A percentile compares a stretch with the other conserved stretches of the same genome.
Evolutionary conservation across 2,797 vertebrate species (phyloP).

Genomic region (Mustela erminea): DNA sequence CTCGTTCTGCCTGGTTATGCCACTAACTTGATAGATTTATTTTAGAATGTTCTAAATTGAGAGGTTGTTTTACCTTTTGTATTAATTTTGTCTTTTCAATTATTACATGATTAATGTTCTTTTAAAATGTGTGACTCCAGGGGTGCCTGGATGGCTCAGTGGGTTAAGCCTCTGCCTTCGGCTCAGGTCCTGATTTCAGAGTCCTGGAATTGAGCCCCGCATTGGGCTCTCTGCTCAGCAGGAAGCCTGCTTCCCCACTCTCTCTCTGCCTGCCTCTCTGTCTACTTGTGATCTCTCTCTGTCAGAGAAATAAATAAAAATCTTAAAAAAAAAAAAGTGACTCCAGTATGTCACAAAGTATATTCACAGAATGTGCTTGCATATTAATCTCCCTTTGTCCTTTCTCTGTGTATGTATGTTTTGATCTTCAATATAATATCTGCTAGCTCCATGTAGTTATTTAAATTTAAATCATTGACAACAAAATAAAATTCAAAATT

Average conservation of each 20-base stretch:
- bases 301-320: too few species aligned
- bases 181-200: too few species aligned
- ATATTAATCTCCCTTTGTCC: background rate
- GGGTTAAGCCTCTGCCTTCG: too few species aligned
- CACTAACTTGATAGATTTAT: background rate
- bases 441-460: background rate
- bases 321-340: background rate
- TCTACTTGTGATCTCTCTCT: too few species aligned
- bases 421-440: background rate
- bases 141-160: too few species aligned
- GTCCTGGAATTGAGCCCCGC: too few species aligned
- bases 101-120: background rate
- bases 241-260: too few species aligned
- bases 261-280: too few species aligned
- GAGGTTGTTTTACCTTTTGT: background rate
- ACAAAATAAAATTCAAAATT: background rate
- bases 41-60: conserved; percentile 10
- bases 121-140: background rate
- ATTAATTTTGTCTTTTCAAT: background rate
- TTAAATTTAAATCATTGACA: background rate
- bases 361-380: background rate
- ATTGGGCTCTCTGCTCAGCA: too few species aligned
- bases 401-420: background rate
- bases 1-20: background rate
- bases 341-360: background rate